These are phyloP conservation scores for Vespertilio murinus DNA, from an alignment of 2,797 vertebrate genomes.

Conservation along the genomic window DNA sequence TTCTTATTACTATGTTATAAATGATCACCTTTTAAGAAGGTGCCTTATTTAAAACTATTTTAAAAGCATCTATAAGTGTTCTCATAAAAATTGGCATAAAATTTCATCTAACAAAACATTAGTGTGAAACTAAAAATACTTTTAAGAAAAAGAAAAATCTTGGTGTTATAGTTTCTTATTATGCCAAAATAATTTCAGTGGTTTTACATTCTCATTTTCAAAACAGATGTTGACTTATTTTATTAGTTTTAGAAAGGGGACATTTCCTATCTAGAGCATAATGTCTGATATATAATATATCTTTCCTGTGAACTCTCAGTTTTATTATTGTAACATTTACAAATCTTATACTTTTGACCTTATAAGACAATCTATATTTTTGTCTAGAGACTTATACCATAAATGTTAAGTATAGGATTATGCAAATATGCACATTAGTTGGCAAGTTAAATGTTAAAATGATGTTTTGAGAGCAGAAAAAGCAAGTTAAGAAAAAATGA, in stretches of 20 bases:
- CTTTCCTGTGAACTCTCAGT: constrained; percentile 59
- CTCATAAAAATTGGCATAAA: background rate
- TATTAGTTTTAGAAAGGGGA: background rate
- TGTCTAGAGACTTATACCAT: constrained; percentile 82
- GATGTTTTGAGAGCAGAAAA: constrained; percentile 70
- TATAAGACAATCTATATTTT: constrained; percentile 77
- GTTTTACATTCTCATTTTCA: background rate
- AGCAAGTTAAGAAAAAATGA: constrained; percentile 72
- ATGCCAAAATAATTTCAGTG: background rate
- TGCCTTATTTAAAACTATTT: background rate
- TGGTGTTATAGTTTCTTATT: background rate
- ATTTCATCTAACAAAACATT: background rate
- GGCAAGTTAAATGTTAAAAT: constrained; percentile 80
- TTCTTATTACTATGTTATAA: background rate
- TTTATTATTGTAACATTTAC: constrained; percentile 80
- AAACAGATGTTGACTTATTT: background rate
- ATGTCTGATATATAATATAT: background rate
- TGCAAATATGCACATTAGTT: constrained; percentile 80
- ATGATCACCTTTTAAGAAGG: background rate
- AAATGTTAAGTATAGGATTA: constrained; percentile 85
- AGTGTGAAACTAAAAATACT: background rate
- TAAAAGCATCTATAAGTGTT: background rate
- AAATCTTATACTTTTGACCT: constrained; percentile 81
- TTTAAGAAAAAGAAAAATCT: background rate
- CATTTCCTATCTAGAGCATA: background rate